Evolutionary conservation across 2,888 invertebrate species (phyloP), one percentile per base, ranked within the genome.

Genomic region (Pedicia rivosa): DNA sequence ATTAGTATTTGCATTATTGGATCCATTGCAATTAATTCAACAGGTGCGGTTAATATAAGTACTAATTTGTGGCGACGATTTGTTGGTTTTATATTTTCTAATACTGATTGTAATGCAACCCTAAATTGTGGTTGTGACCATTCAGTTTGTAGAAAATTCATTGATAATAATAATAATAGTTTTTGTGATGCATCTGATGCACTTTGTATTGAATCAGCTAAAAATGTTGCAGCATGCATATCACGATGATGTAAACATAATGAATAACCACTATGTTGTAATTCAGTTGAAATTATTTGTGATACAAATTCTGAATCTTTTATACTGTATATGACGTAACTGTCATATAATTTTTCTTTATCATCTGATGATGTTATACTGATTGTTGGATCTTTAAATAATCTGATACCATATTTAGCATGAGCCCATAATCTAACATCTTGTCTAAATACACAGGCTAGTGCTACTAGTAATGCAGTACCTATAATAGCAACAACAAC

Each of bases 301-400:
- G 58, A 78, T 66, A 72, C 71, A 52, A 67, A 76, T 67, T 65
- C 78, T 60, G 67, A 81, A 68, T 87, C 86, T 47, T 78, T 72
- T 47, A 75, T 74, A 57, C 81, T 80, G 65, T 88, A 90, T 43
- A 84, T 76, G 55, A 90, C 72, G 64, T 88, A 90, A 40, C 84
- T 86, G 57, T 90, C 88, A 61, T 81, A 87, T 8, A 81, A 67
- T 50, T 80, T 74, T 53, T 78, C 77, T 59, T 66, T 50, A 14
- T 43, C 41, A 20, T 43, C 42, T 17, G 28, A 30, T 13, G 13
- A 34, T 9, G 9, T 17, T 5, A 25, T 25, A 6, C 33, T 30
- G 12, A 34, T 34, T 9, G 43, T 40, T 29, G 39, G 36, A 39
- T 43, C 43, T 62, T 77, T 76, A 53, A 81, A 78, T 45, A 84